A percentile compares a stretch with the other conserved stretches of the same genome.
Evolutionary conservation across 2,888 invertebrate genomes (phyloP).

Genomic region (Nycteola revayana): DNA sequence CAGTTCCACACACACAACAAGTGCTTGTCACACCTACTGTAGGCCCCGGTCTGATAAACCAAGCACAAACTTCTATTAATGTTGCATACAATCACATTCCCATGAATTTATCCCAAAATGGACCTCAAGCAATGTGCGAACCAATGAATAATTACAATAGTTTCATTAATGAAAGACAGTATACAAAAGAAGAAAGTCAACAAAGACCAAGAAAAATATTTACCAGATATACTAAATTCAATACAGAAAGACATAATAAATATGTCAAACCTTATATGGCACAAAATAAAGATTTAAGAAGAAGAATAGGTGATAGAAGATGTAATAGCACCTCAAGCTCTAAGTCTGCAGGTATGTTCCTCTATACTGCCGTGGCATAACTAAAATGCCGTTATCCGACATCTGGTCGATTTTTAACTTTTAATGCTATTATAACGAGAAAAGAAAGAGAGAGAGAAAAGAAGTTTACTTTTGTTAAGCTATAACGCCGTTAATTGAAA

Average conservation of each 20-base stretch:
- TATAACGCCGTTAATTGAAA: too few species aligned
- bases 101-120: slow-evolving; percentile 3
- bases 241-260: not conserved
- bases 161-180: slow-evolving; percentile 4
- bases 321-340: slow-evolving; percentile 12
- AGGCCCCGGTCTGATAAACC: slow-evolving; percentile 18
- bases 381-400: too few species aligned
- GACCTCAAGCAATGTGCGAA: slow-evolving; percentile 1
- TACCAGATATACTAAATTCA: slow-evolving; percentile 4
- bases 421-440: too few species aligned
- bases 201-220: slow-evolving; percentile 1
- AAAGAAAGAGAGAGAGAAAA: too few species aligned
- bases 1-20: slow-evolving; percentile 18
- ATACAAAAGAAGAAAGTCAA: not conserved
- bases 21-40: slow-evolving; percentile 18
- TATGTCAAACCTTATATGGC: slow-evolving; percentile 2
- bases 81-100: slow-evolving; percentile 5
- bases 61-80: slow-evolving; percentile 15
- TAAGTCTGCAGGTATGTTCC: slow-evolving; percentile 20
- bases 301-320: slow-evolving; percentile 31
- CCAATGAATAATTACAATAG: slow-evolving; percentile 4
- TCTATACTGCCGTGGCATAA: too few species aligned
- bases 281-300: slow-evolving; percentile 35
- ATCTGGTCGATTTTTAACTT: too few species aligned
- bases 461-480: too few species aligned